Base-by-base conservation (phyloP, 53 echinoderm and acorn worm genomes). In the Pentamera pediparva region DNA sequence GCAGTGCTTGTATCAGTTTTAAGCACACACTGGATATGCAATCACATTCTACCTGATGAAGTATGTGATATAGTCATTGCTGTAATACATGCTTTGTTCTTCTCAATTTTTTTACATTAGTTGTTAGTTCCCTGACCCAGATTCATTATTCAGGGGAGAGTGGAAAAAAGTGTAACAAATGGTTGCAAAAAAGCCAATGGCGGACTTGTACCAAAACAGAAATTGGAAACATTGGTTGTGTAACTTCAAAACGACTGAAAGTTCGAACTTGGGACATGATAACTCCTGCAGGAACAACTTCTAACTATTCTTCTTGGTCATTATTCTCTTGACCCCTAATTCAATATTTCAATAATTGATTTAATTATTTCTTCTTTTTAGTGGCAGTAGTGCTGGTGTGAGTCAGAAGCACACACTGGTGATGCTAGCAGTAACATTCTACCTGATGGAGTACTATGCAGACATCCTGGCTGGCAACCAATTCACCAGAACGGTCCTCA, bases 381-480 rank as follows among this genome's bases (percentile, higher is more conserved):
- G n/a, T n/a, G n/a, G n/a, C n/a, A 78, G 81, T 72, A 98, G 80
- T 38, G 79, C 86, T 78, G 69, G 83, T 24, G 78, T 65, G 18
- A 92, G 98, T 70, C 91, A 92, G 71, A 86, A 86, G 25, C 98
- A 98, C 38, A 86, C 85, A 1, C 35, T 98, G 37, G 86, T 82
- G 37, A 98, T 98, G 91, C 36, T 98, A 29, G 86, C 91, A 8
- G 80, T 85, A 43, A 82, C 91, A 4, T 98, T 98, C 84, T 98
- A 98, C 40, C 72, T 98, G 39, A 92, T 98, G 51, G 91, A 98
- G 45, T 91, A 92, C 75, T 92, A 86, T 49, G 72, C 83, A 1
- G 89, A 98, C 31, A 79, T 82, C 37, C 76, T 89, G n/a, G 84
- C 85, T 19, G 84, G 81, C 30, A 75, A 74, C 27, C 86, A 89